Conservation (phyloP, 2,888 invertebrate species). For the Helleia helle region DNA sequence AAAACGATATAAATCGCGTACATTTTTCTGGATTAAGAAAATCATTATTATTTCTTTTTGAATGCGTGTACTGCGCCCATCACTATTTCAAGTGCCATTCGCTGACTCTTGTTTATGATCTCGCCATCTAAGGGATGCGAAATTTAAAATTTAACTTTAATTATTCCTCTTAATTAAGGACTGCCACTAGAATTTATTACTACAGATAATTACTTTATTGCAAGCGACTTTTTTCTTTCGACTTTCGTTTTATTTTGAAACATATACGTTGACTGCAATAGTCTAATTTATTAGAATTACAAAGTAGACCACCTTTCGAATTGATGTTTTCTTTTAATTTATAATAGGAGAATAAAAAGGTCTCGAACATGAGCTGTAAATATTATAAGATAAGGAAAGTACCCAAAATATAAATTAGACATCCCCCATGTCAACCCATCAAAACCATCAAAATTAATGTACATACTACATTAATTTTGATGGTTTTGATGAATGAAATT, state of each 20-base stretch:
- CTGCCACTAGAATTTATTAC: slow-evolving; percentile 1
- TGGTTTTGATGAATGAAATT: too few species aligned
- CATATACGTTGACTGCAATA: slow-evolving; percentile 4
- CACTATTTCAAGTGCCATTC: slow-evolving; percentile 6
- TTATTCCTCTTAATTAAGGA: slow-evolving; percentile 4
- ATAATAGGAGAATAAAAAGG: not conserved
- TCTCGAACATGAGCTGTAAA: too few species aligned
- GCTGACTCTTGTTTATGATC: not conserved
- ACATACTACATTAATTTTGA: too few species aligned
- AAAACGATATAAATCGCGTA: too few species aligned
- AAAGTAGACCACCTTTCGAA: not conserved
- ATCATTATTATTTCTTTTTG: too few species aligned
- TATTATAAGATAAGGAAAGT: too few species aligned
- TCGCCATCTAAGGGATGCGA: slow-evolving; percentile 5
- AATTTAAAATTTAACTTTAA: slow-evolving; percentile 8
- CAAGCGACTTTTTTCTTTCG: slow-evolving; percentile 2
- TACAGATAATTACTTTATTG: slow-evolving; percentile 7
- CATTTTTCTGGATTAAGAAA: too few species aligned
- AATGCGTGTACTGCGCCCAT: not conserved
- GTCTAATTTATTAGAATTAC: not conserved
- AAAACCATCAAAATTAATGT: too few species aligned
- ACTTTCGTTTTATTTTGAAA: slow-evolving; percentile 1
- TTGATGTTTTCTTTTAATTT: not conserved
- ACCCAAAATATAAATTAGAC: too few species aligned
- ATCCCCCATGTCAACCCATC: too few species aligned